A percentile compares a stretch with the other conserved stretches of the same genome.
Evolutionary conservation across 1,140 invertebrate genomes (phyloP).

Genomic region (Drosophila nigrodunni): DNA sequence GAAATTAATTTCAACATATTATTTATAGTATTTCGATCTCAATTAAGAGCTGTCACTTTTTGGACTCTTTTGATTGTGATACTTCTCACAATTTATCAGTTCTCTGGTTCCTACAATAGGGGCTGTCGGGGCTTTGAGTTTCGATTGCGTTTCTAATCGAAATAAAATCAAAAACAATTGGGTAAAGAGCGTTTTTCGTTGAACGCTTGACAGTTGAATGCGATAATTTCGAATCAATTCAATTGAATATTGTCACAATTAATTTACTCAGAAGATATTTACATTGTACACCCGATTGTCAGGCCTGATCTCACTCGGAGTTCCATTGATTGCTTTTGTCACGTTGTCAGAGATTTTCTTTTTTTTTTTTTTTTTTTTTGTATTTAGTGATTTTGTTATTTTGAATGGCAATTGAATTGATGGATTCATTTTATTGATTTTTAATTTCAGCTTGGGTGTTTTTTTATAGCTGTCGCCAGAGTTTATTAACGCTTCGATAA

Average conservation of each 20-base stretch:
- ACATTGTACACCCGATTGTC: conserved; percentile 20
- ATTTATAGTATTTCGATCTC: not conserved
- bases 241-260: conserved; percentile 83
- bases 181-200: conserved; percentile 54
- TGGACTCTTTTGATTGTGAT: not conserved
- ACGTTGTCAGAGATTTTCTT: conserved; percentile 35
- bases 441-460: conserved; percentile 73
- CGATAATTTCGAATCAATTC: conserved; percentile 82
- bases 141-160: not conserved
- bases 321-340: conserved; percentile 27
- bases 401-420: conserved; percentile 36
- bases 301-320: conserved; percentile 12
- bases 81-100: not conserved
- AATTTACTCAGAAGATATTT: conserved; percentile 75
- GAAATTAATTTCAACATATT: not conserved
- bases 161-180: conserved; percentile 37
- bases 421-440: conserved; percentile 74
- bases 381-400: conserved; percentile 1
- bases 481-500: conserved; percentile 58
- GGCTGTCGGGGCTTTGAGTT: not conserved
- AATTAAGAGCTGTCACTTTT: not conserved
- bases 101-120: not conserved
- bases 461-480: conserved; percentile 55
- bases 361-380: conserved; percentile 16
- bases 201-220: conserved; percentile 72